These are phyloP conservation scores for Junonia oenone DNA, from an alignment of 2,888 invertebrate species.

Conservation along the genomic window DNA sequence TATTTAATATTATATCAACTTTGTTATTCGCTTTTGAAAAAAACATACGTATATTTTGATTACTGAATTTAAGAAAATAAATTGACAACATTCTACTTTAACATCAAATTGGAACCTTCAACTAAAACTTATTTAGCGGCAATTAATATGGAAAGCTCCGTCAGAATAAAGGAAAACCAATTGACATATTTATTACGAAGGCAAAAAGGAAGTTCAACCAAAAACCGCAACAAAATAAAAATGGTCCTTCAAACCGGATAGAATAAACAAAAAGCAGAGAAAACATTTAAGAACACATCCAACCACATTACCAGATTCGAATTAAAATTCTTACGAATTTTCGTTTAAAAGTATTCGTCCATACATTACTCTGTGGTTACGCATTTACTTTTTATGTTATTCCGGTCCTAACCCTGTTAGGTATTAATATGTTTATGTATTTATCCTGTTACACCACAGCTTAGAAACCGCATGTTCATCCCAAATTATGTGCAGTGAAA, in stretches of 20 bases:
- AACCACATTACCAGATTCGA: constrained; percentile 6
- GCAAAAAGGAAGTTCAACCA: too few relatives aligned
- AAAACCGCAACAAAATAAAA: constrained; percentile 5
- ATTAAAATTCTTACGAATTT: constrained; percentile 19
- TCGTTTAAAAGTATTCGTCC: constrained; percentile 14
- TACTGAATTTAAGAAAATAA: too few relatives aligned
- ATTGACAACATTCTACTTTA: too few relatives aligned
- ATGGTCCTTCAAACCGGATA: neutral
- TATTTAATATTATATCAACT: too few relatives aligned
- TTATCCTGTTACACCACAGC: neutral
- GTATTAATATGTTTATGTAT: constrained; percentile 10
- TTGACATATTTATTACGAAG: too few relatives aligned
- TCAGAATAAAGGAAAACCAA: too few relatives aligned
- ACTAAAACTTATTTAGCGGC: too few relatives aligned
- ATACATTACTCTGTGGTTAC: constrained; percentile 21
- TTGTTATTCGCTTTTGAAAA: too few relatives aligned
- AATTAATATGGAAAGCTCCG: too few relatives aligned
- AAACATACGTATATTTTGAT: too few relatives aligned
- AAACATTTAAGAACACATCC: neutral
- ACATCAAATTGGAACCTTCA: too few relatives aligned
- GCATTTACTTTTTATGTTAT: constrained; percentile 41
- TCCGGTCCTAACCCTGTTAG: constrained; percentile 31
- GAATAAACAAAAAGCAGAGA: neutral
- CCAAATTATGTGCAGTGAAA: too few relatives aligned
- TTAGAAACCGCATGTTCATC: neutral